These are phyloP conservation scores for Chelonia mydas DNA, from an alignment of 2,797 vertebrate species.

Conservation along the genomic window DNA sequence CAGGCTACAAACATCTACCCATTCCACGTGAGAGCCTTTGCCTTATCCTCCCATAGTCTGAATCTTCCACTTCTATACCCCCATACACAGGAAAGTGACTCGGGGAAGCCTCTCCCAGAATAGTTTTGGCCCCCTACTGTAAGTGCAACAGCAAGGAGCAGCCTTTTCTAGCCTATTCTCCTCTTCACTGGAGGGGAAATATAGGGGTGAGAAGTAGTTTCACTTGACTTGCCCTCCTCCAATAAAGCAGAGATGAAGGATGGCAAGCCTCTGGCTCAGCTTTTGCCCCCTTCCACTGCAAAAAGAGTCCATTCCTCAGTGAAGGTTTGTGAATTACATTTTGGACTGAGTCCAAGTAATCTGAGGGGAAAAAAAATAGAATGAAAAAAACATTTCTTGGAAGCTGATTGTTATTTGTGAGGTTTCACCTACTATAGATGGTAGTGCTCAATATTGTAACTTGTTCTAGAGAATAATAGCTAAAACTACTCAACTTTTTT, in stretches of 20 bases:
- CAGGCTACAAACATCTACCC: not conserved
- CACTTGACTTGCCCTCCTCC: not conserved
- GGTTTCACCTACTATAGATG: not conserved
- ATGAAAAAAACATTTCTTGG: not conserved
- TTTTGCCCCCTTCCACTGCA: not conserved
- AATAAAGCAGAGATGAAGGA: slow-evolving; percentile 9
- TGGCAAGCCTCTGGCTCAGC: not conserved
- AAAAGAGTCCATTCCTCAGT: not conserved
- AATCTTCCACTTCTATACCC: not conserved
- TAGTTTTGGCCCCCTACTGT: not conserved
- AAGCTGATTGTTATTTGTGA: not conserved
- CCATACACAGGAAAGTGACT: not conserved
- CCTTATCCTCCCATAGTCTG: not conserved
- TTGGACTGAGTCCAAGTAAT: not conserved
- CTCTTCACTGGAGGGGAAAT: not conserved
- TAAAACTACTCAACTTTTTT: not conserved
- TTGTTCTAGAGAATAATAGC: not conserved
- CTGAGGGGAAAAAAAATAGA: not conserved
- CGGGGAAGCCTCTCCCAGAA: not conserved
- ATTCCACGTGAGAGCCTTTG: not conserved
- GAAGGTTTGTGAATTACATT: not conserved
- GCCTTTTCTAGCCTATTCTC: not conserved
- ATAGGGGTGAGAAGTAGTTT: not conserved
- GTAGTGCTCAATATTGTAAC: not conserved
- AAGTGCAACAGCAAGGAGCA: not conserved